These are phyloP conservation scores for Adineta ricciae DNA, from an alignment of 2,888 invertebrate species.

Conservation along the genomic window DNA sequence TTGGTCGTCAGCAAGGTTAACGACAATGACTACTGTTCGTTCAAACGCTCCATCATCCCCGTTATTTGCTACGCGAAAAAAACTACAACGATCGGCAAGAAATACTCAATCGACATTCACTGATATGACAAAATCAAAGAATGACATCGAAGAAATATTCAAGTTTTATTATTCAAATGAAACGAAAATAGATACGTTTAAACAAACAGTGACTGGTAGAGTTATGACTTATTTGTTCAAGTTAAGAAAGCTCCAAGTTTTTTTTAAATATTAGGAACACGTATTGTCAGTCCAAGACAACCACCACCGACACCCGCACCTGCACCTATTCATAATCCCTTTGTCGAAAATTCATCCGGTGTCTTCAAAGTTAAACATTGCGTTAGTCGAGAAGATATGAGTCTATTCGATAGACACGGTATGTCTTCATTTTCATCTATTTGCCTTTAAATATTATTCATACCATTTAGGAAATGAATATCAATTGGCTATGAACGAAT, in stretches of 20 bases:
- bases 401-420: background rate
- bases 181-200: background rate
- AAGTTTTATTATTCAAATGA: slow-evolving; percentile 4
- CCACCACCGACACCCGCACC: background rate
- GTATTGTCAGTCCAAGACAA: background rate
- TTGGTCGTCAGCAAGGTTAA: background rate
- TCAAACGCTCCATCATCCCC: background rate
- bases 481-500: background rate
- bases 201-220: background rate
- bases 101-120: background rate
- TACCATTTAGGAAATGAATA: background rate
- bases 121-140: background rate
- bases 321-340: background rate
- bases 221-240: background rate
- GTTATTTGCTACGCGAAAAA: background rate
- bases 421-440: background rate
- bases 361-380: background rate
- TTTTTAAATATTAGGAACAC: background rate
- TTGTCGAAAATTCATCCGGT: no score
- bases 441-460: no score
- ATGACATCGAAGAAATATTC: background rate
- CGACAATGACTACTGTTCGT: background rate
- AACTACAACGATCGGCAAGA: background rate
- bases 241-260: background rate
- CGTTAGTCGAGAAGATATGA: background rate